Evolutionary conservation across 2,797 vertebrate species (phyloP), one percentile per base, ranked within the genome.

Genomic region (Arrhamphus sclerolepis): DNA sequence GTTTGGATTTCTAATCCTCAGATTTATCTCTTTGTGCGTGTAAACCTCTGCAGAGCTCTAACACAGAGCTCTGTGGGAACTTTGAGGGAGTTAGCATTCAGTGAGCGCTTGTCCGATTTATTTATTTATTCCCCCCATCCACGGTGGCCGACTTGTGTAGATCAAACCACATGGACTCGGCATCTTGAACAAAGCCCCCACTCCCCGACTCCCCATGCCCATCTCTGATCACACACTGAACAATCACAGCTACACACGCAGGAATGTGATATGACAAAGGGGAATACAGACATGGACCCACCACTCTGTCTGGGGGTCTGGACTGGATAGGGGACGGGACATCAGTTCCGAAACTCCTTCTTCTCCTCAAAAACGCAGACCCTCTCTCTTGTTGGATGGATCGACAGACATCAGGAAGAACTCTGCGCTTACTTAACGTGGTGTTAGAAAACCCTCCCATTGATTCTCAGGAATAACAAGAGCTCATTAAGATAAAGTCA

Each of bases 401-500:
- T 18, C 1, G 24, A 52, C 44, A 13, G 28, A 62, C 64, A 16
- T 49, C 18, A 38, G 62, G 56, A 52, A 40, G 54, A 59, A 29
- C 58, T 48, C 20, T 73, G 31, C 31, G 13, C 34, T 38, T 46
- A 6, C 47, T 76, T 74, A 61, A 65, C 52, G 57, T 75, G 72
- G 73, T 70, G 64, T 79, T 70, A 74, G 72, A 77, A 77, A 60
- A 10, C 46, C 42, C 69, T 67, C 82, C 75, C 74, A 82, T 87
- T 85, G 81, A 86, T 78, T 70, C 31, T 62, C 56, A 58, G 75
- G 61, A 81, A 81, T 50, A 84, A 86, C 84, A 89, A 71, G 81
- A 77, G 57, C 66, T 82, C 74, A 78, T 92, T 90, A 87, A 89
- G 90, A 89, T 88, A 90, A 90, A 83, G 80, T 89, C 86, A 88